Base-by-base conservation (phyloP, 1,140 invertebrate species). In the Tetraneura akinire region DNA sequence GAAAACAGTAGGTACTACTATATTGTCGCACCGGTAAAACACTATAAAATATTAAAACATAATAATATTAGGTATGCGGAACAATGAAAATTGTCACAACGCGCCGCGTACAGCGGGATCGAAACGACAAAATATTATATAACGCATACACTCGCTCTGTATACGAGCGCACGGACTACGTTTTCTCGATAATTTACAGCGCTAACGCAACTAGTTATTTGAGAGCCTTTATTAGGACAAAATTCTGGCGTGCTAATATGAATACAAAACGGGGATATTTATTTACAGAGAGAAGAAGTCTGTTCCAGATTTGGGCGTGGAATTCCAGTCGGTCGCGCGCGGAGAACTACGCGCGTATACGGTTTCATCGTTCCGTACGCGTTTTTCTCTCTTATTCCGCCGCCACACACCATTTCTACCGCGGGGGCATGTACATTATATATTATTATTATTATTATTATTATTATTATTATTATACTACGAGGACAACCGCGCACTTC, bases 281-380 rank as follows among this genome's bases (percentile, higher is more conserved):
- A 37, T 37, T 14, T 5, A 78, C 10, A 76, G n/a, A 23, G n/a
- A n/a, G n/a, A n/a, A n/a, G n/a, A 23, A 60, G 53, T 55, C 29
- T 57, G 23, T 78, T 78, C 74, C 74, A 78, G 74, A 78, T 78
- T 78, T 78, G 74, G 74, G 55, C 47, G 74, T 78, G 74, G 74
- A 78, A 78, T 78, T 76, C 74, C 55, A 60, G 53, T 47, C 55
- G 21, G 9, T 57, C 23, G 66, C 21, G 42, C 42, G 42, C 47
- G 68, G 32, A 3, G 8, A 37, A 37, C 23, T 26, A 68, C 45
- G 9, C 13, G 32, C 21, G 55, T n/a, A n/a, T n/a, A n/a, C 23
- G 68, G 74, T 78, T 62, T 37, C 8, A 8, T 37, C 8, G 32
- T 37, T 78, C 26, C n/a, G n/a, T 11, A 26, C 21, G 62, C 55